Conservation (phyloP, 2,888 invertebrate species). For the Amphimallon solstitiale region DNA sequence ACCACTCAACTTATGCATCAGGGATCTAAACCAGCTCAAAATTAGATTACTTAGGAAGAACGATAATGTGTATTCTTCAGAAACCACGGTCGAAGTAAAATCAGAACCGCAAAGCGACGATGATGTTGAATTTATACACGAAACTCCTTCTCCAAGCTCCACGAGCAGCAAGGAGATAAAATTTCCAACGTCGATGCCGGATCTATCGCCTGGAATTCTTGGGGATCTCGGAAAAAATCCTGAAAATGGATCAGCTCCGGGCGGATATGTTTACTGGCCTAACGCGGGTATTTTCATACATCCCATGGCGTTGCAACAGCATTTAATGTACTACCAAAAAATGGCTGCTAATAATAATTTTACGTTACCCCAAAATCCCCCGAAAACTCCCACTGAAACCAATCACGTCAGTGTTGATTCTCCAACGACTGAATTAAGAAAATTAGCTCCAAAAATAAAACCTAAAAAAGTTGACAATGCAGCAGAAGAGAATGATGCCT, state of each 20-base stretch:
- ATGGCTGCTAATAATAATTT: constrained; percentile 69
- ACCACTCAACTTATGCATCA: constrained; percentile 84
- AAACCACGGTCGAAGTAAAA: constrained; percentile 67
- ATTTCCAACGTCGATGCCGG: constrained; percentile 46
- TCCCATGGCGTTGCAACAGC: constrained; percentile 77
- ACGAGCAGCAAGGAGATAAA: constrained; percentile 50
- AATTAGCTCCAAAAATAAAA: constrained; percentile 58
- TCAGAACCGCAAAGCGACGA: constrained; percentile 69
- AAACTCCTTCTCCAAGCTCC: constrained; percentile 54
- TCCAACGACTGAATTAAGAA: constrained; percentile 55
- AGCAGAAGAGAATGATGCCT: constrained; percentile 62
- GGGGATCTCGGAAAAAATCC: constrained; percentile 63
- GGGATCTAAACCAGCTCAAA: constrained; percentile 78
- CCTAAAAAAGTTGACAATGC: constrained; percentile 52
- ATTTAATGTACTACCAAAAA: constrained; percentile 79
- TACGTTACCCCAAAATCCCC: constrained; percentile 52
- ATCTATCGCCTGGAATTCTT: constrained; percentile 57
- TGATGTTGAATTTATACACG: constrained; percentile 62
- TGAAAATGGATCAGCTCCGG: constrained; percentile 59
- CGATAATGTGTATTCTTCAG: constrained; percentile 70
- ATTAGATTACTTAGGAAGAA: constrained; percentile 72
- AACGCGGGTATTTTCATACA: constrained; percentile 77
- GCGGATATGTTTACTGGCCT: constrained; percentile 76
- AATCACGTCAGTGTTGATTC: constrained; percentile 32
- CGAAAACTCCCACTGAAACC: constrained; percentile 51